Evolutionary conservation across 2,888 invertebrate species (phyloP), one percentile per base, ranked within the genome.

Genomic region (Lobophora halterata): DNA sequence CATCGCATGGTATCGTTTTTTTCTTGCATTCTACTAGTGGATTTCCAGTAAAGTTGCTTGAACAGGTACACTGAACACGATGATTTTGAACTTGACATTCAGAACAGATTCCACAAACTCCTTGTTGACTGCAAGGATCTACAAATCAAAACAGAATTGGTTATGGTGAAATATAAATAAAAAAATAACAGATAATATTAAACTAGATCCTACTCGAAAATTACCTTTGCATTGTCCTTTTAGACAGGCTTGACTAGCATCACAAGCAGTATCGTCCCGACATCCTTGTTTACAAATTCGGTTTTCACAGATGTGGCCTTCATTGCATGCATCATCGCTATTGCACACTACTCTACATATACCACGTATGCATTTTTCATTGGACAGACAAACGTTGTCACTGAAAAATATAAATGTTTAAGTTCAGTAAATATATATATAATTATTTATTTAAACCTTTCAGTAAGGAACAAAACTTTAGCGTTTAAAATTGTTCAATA

Each of bases 201-300:
- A 11, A 12, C 17, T 11, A 28, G 10, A 35, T 29, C 8, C 12
- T 19, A 25, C 1, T 5, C 8, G 9, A 26, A 8, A 3, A 9
- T 55, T 86, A 93, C 93, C 93, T 89, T 90, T 91, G 65, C 96
- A 96, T 70, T 94, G 92, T 58, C 94, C 94, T 63, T 93, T 92
- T 23, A 95, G 86, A 69, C 97, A 97, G 6, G 96, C 93, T 73
- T 95, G 90, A 42, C 92, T 89, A 44, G 82, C 88, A 4, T 91
- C 88, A 67, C 97, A 97, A 6, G 92, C 90, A 24, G 92, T 91
- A 67, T 97, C 96, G 63, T 92, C 94, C 42, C 96, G 90, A 66
- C 97, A 97, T 25, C 97, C 97, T 59, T 93, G 90, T 65, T 95
- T 92, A 69, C 97, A 97, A 48, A 96, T 89, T 58, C 96, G 90